These are phyloP conservation scores for Sebastes goodei DNA, from an alignment of 2,797 vertebrate species.

Conservation along the genomic window DNA sequence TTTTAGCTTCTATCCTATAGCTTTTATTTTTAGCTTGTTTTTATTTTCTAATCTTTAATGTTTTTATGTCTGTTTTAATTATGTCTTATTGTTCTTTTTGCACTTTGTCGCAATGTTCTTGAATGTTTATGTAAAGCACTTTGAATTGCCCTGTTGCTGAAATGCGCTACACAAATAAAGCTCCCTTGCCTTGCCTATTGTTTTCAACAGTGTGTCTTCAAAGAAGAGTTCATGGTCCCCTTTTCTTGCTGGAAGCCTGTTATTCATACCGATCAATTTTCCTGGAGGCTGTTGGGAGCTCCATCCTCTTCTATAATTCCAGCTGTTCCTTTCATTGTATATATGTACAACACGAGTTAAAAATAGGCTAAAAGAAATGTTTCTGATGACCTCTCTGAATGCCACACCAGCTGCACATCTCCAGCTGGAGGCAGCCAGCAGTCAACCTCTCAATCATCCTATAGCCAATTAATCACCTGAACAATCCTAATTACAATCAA, in stretches of 20 bases:
- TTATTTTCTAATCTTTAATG: too few relatives aligned
- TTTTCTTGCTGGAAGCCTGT: neutral
- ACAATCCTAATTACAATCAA: conserved; percentile 70
- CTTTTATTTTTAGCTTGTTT: too few relatives aligned
- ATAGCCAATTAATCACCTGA: conserved; percentile 55
- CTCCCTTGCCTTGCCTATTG: too few relatives aligned
- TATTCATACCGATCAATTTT: conserved; percentile 2
- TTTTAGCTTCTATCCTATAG: too few relatives aligned
- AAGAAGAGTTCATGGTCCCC: neutral
- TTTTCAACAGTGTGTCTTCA: neutral
- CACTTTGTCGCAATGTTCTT: too few relatives aligned
- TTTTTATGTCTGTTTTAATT: too few relatives aligned
- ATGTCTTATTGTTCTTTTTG: too few relatives aligned
- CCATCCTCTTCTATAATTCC: neutral
- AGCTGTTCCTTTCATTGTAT: neutral
- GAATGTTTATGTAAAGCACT: too few relatives aligned
- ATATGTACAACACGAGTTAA: neutral
- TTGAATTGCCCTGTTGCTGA: too few relatives aligned
- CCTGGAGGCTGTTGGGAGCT: conserved; percentile 3
- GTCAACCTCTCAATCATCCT: conserved; percentile 40
- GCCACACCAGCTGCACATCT: conserved; percentile 34
- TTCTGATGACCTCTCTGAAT: conserved; percentile 32
- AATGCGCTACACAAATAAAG: too few relatives aligned
- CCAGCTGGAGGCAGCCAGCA: conserved; percentile 35
- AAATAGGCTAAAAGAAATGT: neutral